phyloP scores from a whole-genome alignment of 1,140 invertebrate species.

The Laodelphax striatellus region DNA sequence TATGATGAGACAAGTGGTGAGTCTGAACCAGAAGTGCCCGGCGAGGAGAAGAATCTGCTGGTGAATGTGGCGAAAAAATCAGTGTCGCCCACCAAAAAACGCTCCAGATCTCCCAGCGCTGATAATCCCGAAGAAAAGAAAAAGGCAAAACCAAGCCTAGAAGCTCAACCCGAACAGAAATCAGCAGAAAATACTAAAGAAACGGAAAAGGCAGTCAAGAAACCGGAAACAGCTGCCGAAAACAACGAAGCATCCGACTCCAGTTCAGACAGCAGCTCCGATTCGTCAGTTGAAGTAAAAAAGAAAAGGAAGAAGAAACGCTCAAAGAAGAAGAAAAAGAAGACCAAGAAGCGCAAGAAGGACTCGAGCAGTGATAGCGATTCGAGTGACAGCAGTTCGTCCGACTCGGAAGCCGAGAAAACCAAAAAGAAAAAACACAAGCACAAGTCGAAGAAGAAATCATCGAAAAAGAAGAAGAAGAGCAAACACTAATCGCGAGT shows the following conservation, averaged over 20 bases:
- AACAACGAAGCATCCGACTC: conserved; percentile 22
- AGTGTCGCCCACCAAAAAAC: conserved; percentile 8
- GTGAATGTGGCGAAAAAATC: conserved; percentile 1
- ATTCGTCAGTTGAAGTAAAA: conserved; percentile 11
- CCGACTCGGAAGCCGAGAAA: conserved; percentile 14
- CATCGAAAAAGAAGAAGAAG: conserved; percentile 24
- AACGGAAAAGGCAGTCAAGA: conserved; percentile 17
- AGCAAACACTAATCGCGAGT: conserved; percentile 13
- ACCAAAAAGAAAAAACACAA: conserved; percentile 22
- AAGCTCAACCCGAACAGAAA: background rate
- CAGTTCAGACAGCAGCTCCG: conserved; percentile 16
- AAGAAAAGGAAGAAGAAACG: conserved; percentile 17
- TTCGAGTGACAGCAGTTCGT: conserved; percentile 6
- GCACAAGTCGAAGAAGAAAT: conserved; percentile 21
- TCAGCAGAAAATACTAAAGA: conserved; percentile 8
- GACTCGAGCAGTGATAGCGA: conserved; percentile 14
- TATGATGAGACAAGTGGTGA: conserved; percentile 13
- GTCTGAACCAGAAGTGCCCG: conserved; percentile 10
- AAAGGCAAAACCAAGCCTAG: conserved; percentile 6
- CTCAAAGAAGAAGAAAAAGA: conserved; percentile 11
- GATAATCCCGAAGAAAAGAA: conserved; percentile 14
- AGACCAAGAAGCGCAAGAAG: conserved; percentile 9
- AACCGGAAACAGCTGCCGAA: conserved; percentile 18
- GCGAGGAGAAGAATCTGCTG: conserved; percentile 10
- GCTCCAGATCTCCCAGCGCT: conserved; percentile 7